Conservation (phyloP, 37 sponge, comb jelly and placozoan genomes). For the Axinella damicornis region DNA sequence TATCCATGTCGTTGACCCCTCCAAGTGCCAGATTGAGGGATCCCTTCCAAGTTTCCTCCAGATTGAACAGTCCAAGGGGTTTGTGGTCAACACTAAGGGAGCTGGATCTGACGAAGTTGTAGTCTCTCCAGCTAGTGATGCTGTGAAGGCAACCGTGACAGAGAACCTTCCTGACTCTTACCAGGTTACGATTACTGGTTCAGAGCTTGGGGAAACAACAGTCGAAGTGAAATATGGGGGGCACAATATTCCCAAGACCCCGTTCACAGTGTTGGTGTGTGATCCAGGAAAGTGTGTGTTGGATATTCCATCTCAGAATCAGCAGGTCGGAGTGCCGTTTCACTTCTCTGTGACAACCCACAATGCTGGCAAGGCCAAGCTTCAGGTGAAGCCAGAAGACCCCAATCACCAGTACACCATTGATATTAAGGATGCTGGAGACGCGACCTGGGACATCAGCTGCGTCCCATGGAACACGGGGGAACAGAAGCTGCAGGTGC, state of each 20-base stretch:
- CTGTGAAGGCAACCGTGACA: background rate
- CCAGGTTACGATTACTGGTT: slow-evolving; percentile 30
- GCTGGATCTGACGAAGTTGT: slow-evolving; percentile 50
- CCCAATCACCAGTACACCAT: slow-evolving; percentile 27
- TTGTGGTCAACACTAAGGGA: slow-evolving; percentile 28
- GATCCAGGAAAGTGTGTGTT: slow-evolving; percentile 62
- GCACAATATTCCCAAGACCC: slow-evolving; percentile 34
- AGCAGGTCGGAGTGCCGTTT: slow-evolving; percentile 33
- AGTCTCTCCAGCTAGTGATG: background rate
- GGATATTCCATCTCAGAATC: slow-evolving; percentile 15
- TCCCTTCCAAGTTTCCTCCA: slow-evolving; percentile 21
- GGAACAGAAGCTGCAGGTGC: slow-evolving; percentile 36
- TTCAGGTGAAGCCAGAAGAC: slow-evolving; percentile 37
- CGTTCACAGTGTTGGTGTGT: slow-evolving; percentile 69
- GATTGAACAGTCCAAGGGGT: slow-evolving; percentile 16
- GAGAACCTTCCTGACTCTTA: background rate
- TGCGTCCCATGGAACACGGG: slow-evolving; percentile 48
- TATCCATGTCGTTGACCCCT: slow-evolving; percentile 52
- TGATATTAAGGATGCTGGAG: slow-evolving; percentile 2
- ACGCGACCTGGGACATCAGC: background rate
- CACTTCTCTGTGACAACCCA: slow-evolving; percentile 28
- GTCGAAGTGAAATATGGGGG: slow-evolving; percentile 62
- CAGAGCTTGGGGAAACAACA: slow-evolving; percentile 34
- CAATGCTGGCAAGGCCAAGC: slow-evolving; percentile 41
- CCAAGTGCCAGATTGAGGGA: slow-evolving; percentile 38